Evolutionary conservation across 2,888 invertebrate genomes (phyloP), one percentile per base, ranked within the genome.

Genomic region (Cheilosia urbana): DNA sequence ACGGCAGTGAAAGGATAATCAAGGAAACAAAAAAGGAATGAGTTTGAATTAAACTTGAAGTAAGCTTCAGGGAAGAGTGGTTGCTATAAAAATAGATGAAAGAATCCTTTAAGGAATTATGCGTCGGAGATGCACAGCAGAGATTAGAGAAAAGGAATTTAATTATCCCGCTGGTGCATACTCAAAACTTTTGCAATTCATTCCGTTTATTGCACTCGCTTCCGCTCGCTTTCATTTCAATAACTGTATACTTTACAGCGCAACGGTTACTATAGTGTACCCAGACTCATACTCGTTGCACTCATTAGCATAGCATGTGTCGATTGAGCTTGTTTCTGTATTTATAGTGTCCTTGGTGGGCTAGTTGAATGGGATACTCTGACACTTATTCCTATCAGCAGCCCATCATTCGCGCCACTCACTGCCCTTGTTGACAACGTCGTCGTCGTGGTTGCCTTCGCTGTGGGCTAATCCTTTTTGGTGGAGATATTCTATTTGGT

Each of bases 261-360:
- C 2, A n/a, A 7, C 49, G 15, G 21, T 51, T 51, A 21, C 13
- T 4, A 13, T 4, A 13, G 24, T 27, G 27, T 24, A 51, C 24
- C 24, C 24, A 24, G 21, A n/a, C 58, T 51, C 49, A 62, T 11
- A 65, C 27, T 42, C 21, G 51, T 63, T 62, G 51, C 60, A 60
- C 77, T 82, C 77, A 77, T 82, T 82, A 77, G 77, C 71, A 82
- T 72, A 82, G 58, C 60, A 81, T 77, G 55, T 53, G 65, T 53
- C 71, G 77, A 77, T 82, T 82, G 82, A 72, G 51, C 47, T 62
- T 34, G 19, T 57, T 47, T 53, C 42, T 45, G 37, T 37, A 47
- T 40, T 45, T 63, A 65, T 11, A 72, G 66, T 73, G 83, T 83
- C 78, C 83, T 78, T 83, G 83, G 55, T 55, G 60, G 55, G 15